These are phyloP conservation scores for Orbicella faveolata DNA, from an alignment of 64 coral and sea anemone genomes.

Conservation along the genomic window DNA sequence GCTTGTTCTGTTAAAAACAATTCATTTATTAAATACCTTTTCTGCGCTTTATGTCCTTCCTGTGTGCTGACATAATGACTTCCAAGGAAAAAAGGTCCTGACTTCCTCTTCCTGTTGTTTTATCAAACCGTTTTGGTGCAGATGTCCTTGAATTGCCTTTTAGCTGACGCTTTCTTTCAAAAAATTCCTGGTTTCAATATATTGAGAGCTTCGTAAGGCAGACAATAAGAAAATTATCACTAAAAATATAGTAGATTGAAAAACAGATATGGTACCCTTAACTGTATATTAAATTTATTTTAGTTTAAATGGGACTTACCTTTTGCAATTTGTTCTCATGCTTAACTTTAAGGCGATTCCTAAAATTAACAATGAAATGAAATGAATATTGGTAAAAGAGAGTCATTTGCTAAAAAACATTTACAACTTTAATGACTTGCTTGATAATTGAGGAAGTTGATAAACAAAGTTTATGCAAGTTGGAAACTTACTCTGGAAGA, in stretches of 20 bases:
- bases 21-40: background rate
- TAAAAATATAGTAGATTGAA: too few species aligned
- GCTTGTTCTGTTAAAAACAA: background rate
- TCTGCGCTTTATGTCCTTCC: background rate
- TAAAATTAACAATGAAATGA: background rate
- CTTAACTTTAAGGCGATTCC: constrained; percentile 31
- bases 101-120: background rate
- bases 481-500: too few species aligned
- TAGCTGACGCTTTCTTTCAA: constrained; percentile 31
- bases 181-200: constrained; percentile 13
- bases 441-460: too few species aligned
- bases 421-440: too few species aligned
- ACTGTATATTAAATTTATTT: background rate
- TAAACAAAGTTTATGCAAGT: too few species aligned
- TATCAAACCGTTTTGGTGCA: background rate
- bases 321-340: constrained; percentile 41
- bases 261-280: background rate
- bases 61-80: constrained; percentile 30
- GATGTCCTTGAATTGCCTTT: background rate
- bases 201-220: background rate
- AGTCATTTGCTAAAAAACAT: background rate
- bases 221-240: too few species aligned
- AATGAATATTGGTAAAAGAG: background rate
- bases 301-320: background rate
- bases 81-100: constrained; percentile 28